These are phyloP conservation scores for Caranx melampygus DNA, from an alignment of 2,113 vertebrate genomes.

Conservation along the genomic window DNA sequence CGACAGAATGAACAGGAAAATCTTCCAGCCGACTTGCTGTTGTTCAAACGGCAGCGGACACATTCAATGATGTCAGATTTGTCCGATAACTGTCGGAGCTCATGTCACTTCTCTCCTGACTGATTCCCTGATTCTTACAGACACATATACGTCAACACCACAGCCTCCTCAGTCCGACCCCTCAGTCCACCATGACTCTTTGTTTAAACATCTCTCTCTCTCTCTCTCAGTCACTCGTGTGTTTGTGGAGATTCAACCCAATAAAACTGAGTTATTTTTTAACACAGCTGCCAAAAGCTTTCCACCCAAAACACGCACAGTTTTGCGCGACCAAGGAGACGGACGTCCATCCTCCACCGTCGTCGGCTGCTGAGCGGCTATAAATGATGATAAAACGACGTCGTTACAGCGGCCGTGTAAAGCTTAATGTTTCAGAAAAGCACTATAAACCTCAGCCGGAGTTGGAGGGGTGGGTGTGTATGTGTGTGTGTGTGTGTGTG, in stretches of 20 bases:
- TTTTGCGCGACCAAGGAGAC: slow-evolving; percentile 42
- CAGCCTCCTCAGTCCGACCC: not conserved
- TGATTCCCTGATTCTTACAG: not conserved
- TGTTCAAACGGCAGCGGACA: too few relatives aligned
- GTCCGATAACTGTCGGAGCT: too few relatives aligned
- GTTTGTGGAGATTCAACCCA: slow-evolving; percentile 23
- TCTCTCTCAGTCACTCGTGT: not conserved
- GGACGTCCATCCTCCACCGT: not conserved
- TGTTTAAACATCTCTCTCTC: not conserved
- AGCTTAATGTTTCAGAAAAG: slow-evolving; percentile 72
- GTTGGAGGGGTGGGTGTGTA: not conserved
- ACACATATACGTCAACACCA: not conserved
- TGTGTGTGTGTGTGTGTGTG: not conserved
- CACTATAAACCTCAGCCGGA: slow-evolving; percentile 44
- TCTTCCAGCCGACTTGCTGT: too few relatives aligned
- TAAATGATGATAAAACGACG: slow-evolving; percentile 66
- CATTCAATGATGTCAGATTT: too few relatives aligned
- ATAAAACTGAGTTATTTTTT: slow-evolving; percentile 31
- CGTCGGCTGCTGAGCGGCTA: slow-evolving; percentile 15
- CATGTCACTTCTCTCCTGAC: too few relatives aligned
- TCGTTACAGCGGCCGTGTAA: slow-evolving; percentile 57
- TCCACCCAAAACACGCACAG: slow-evolving; percentile 19
- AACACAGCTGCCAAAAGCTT: slow-evolving; percentile 17
- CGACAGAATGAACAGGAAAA: too few relatives aligned
- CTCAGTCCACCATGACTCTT: not conserved